Evolutionary conservation across 2,113 vertebrate species (phyloP), one percentile per base, ranked within the genome.

Genomic region (Ptilonorhynchus violaceus): DNA sequence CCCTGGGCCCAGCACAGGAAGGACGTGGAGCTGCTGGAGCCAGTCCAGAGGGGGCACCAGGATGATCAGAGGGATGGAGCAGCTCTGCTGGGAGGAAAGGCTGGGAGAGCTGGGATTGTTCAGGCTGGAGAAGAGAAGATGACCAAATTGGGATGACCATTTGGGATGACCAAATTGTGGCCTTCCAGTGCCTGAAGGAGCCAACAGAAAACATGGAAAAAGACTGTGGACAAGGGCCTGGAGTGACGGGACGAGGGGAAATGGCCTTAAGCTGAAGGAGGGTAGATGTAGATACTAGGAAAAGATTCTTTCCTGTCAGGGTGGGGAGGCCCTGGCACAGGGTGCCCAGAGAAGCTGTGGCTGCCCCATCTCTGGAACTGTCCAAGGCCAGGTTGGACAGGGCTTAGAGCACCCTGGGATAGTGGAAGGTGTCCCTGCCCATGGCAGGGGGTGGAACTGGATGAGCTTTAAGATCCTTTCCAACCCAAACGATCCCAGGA

Each of bases 381-480:
- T 1, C 69, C 69, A 14, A 60, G 46, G 3, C 8, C 46, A 30
- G 28, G 15, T 0, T n/a, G 52, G 68, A 21, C 0, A 0, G 58
- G 20, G 30, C 33, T 44, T 20, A 52, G 23, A 67, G 28, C 10
- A 59, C 0, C 7, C 19, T 46, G 86, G 33, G 33, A 1, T 0
- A 13, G 53, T 30, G 69, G 16, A 1, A 67, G 19, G 16, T 68
- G 39, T 50, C 37, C 4, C 50, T 66, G 35, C 7, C n/a, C 11
- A 5, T 42, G 58, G 21, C 42, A 42, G 5, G 8, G 22, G 4
- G 9, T n/a, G 46, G 39, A 3, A 25, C 8, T 3, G 27, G 69
- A 3, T 41, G 53, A 17, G 7, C 17, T 62, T n/a, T 69, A 19
- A 41, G 11, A 14, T 41, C 11, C 55, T 15, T 69, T 15, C 55